Percentiles rank a stretch among this genome's conserved stretches.
phyloP scores from a whole-genome alignment of 2,113 vertebrate genomes.

The Kryptolebias marmoratus region DNA sequence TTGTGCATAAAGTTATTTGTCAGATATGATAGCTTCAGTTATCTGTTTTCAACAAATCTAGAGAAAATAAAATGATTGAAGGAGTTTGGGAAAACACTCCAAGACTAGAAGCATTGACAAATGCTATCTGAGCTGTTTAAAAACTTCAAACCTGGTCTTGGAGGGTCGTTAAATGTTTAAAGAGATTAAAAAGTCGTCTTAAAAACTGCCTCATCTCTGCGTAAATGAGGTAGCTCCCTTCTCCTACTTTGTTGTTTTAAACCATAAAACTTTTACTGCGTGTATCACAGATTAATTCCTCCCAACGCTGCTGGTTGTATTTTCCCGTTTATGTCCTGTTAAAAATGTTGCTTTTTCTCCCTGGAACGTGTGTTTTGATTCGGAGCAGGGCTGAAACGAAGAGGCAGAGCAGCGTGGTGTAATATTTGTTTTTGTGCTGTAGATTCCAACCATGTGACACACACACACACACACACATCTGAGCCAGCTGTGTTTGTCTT shows the following conservation, averaged over 20 bases:
- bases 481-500: slow-evolving; percentile 71
- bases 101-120: too few relatives aligned
- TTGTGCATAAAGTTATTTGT: too few relatives aligned
- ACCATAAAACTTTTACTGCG: neutral
- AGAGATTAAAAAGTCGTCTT: too few relatives aligned
- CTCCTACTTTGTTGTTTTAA: neutral
- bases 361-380: slow-evolving; percentile 13
- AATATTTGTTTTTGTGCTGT: slow-evolving; percentile 45
- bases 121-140: too few relatives aligned
- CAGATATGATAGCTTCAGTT: too few relatives aligned
- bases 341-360: neutral
- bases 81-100: too few relatives aligned
- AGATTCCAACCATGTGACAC: slow-evolving; percentile 61
- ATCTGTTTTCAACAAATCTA: too few relatives aligned
- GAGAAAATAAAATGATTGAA: too few relatives aligned
- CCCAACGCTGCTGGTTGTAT: neutral
- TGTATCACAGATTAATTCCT: neutral
- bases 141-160: too few relatives aligned
- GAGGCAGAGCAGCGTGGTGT: neutral
- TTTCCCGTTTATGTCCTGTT: neutral
- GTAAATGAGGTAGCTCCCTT: neutral
- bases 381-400: slow-evolving; percentile 1
- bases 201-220: too few relatives aligned
- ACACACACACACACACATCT: slow-evolving; percentile 19
- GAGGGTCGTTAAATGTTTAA: too few relatives aligned